phyloP scores from a whole-genome alignment of 1,140 invertebrate genomes.

The Papilio machaon region DNA sequence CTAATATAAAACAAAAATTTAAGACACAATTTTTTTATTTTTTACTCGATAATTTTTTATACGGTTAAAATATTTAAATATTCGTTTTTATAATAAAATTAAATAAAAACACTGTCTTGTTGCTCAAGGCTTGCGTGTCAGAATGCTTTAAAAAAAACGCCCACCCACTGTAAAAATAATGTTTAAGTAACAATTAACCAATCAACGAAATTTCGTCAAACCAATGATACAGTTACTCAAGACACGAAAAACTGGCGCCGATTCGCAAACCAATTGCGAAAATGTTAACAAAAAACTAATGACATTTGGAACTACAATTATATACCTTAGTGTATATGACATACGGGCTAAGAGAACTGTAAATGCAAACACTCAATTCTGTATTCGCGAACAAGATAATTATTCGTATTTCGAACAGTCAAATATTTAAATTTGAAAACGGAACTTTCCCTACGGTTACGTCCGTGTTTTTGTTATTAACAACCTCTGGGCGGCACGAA shows the following conservation, averaged over 20 bases:
- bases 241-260: conserved; percentile 63
- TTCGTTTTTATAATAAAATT: conserved; percentile 22
- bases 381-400: conserved; percentile 61
- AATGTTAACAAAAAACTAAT: conserved; percentile 41
- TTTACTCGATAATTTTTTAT: too few relatives aligned
- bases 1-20: too few relatives aligned
- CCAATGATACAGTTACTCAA: conserved; percentile 72
- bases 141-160: conserved; percentile 52
- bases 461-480: conserved; percentile 48
- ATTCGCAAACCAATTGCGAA: conserved; percentile 46
- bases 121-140: conserved; percentile 45
- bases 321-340: neutral
- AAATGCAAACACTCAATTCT: conserved; percentile 24
- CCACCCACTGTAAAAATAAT: conserved; percentile 53
- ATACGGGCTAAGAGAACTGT: neutral
- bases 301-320: neutral
- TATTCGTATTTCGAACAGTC: conserved; percentile 65
- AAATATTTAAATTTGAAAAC: conserved; percentile 69
- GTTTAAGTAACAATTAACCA: conserved; percentile 61
- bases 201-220: conserved; percentile 70
- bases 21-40: too few relatives aligned
- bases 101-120: neutral
- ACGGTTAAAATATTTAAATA: too few relatives aligned
- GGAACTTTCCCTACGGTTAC: conserved; percentile 57
- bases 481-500: conserved; percentile 36